phyloP scores from a whole-genome alignment of 2,888 invertebrate species.

The Phytoseiulus persimilis region DNA sequence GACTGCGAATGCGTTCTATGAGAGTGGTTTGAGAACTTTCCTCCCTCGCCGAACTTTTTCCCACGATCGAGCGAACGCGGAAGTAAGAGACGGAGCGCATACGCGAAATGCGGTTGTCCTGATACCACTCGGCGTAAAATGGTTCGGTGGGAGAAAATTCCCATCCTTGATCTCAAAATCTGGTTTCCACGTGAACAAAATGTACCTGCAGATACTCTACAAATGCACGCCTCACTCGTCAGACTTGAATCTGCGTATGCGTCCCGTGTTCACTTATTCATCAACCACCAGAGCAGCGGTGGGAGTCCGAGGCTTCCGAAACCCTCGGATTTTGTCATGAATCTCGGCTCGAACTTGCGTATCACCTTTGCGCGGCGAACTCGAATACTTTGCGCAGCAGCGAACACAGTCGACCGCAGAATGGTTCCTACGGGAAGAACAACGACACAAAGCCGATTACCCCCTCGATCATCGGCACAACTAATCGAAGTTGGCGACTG shows the following conservation, averaged over 20 bases:
- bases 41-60: no score
- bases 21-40: no score
- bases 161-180: no score
- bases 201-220: neutral
- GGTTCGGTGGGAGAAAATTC: no score
- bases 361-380: neutral
- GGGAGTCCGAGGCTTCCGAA: neutral
- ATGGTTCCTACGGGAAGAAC: neutral
- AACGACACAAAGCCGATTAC: neutral
- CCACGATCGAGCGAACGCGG: no score
- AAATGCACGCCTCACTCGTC: neutral
- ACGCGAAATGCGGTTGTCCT: no score
- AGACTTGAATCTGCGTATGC: neutral
- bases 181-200: no score
- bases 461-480: neutral
- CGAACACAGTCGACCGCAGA: neutral
- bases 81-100: no score
- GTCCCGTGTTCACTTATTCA: neutral
- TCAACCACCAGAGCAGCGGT: neutral
- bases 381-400: neutral
- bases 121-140: no score
- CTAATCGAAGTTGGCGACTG: neutral
- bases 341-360: neutral
- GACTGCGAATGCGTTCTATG: no score
- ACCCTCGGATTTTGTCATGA: neutral